Conservation (phyloP, 2,888 invertebrate species). For the Microdon myrmicae region DNA sequence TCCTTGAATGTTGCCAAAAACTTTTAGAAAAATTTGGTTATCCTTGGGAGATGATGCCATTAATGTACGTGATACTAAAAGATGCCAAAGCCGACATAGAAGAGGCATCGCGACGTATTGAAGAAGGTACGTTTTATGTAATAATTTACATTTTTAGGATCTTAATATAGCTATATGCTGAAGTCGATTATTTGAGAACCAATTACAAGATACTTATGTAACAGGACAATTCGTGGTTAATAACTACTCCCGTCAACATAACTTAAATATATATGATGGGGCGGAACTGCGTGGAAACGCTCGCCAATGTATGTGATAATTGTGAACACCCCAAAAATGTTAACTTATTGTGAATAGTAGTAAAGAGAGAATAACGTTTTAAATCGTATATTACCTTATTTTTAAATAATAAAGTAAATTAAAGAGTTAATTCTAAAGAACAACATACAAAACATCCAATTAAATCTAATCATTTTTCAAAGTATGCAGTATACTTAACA, state of each 20-base stretch:
- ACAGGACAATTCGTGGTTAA: conserved; percentile 78
- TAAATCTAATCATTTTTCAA: too few species aligned
- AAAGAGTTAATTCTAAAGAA: too few species aligned
- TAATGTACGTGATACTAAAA: conserved; percentile 83
- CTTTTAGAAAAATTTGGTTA: conserved; percentile 80
- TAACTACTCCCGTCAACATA: conserved; percentile 79
- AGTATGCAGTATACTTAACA: too few species aligned
- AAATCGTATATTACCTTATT: too few species aligned
- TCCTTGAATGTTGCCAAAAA: conserved; percentile 79
- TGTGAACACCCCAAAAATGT: too few species aligned
- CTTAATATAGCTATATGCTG: not conserved
- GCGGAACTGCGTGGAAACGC: conserved; percentile 79
- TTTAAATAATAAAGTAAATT: too few species aligned
- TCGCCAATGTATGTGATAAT: conserved; percentile 84
- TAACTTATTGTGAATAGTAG: too few species aligned
- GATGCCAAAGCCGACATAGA: conserved; percentile 79
- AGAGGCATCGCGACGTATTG: conserved; percentile 79
- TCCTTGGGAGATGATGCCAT: conserved; percentile 83
- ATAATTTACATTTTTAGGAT: not conserved
- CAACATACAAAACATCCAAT: too few species aligned
- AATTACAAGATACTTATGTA: too few species aligned
- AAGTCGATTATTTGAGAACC: not conserved
- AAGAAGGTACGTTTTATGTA: conserved; percentile 73
- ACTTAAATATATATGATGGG: conserved; percentile 81
- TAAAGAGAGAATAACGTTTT: too few species aligned